phyloP scores from a whole-genome alignment of 2,797 vertebrate genomes.

The Clarias laeviceps region DNA sequence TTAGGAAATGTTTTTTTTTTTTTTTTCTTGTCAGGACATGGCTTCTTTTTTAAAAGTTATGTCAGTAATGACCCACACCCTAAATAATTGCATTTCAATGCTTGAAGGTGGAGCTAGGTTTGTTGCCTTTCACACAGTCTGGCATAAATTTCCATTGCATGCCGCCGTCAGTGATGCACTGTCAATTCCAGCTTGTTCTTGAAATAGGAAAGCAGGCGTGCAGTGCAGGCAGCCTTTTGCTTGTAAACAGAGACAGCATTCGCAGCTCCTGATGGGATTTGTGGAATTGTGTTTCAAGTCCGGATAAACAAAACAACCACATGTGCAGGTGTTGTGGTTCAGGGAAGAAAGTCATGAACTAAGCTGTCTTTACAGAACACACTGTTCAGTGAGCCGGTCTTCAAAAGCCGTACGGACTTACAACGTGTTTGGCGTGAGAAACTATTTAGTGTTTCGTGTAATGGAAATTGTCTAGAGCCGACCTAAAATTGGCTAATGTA shows the following conservation, averaged over 20 bases:
- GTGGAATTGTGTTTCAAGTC: not conserved
- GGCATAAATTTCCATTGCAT: not conserved
- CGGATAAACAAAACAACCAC: conserved; percentile 35
- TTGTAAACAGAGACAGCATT: conserved; percentile 24
- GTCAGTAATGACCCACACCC: conserved; percentile 1
- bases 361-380: conserved; percentile 1
- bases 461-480: not conserved
- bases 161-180: conserved; percentile 5
- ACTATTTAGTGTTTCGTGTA: conserved; percentile 11
- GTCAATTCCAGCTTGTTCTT: not conserved
- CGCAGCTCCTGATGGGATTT: conserved; percentile 5
- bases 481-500: conserved; percentile 9
- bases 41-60: not conserved
- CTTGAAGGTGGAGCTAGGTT: not conserved
- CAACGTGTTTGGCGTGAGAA: not conserved
- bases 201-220: not conserved
- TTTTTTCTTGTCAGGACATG: not conserved
- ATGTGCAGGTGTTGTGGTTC: conserved; percentile 13
- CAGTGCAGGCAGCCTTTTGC: not conserved
- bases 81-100: not conserved
- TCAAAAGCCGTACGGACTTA: not conserved
- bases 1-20: not conserved
- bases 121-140: not conserved
- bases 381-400: conserved; percentile 1
- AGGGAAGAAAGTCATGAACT: not conserved